Base-by-base conservation (phyloP, 2,888 invertebrate genomes). In the Caenorhabditis angaria region DNA sequence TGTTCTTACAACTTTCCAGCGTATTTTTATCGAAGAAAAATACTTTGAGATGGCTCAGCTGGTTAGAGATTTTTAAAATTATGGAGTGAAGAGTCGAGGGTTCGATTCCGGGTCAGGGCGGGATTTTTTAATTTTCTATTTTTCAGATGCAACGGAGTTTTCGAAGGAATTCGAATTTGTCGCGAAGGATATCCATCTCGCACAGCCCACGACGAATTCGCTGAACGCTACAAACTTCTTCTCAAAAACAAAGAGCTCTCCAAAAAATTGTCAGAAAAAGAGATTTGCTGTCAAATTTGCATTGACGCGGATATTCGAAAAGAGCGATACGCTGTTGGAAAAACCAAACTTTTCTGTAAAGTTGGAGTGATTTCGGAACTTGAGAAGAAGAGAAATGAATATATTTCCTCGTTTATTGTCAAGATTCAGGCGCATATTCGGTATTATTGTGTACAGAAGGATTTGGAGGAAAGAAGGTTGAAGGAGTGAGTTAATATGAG, bases 101-200 rank as follows among this genome's bases (percentile, higher is more conserved):
- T n/a, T n/a, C 8, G 14, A 41, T 12, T 41, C 8, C 8, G 41
- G 41, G 41, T 8, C 10, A 41, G 41, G 8, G 8, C 41, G n/a
- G n/a, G n/a, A n/a, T n/a, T n/a, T 41, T 14, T 8, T 41, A 41
- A 41, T 14, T 12, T 41, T 41, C 41, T 14, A 25, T 51, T 25
- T 51, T 22, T 51, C 12, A 96, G 96, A 88, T 99, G 99, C 93
- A 99, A 99, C 93, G 99, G 99, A 94, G 99, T 99, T 91, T 94
- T 99, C 92, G 99, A 99, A 93, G 99, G 97, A 91, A 99, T 99
- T 92, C 95, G 99, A 94, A 99, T 99, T 91, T 99, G 97, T 91
- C 94, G 97, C 91, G 90, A 90, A 78, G 97, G 99, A 90, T 99
- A 97, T 94, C 99, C 99, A 92, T 97, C 97, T 93, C 94, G 97